phyloP scores from a whole-genome alignment of 2,797 vertebrate genomes.

The Sebastes oblongus region DNA sequence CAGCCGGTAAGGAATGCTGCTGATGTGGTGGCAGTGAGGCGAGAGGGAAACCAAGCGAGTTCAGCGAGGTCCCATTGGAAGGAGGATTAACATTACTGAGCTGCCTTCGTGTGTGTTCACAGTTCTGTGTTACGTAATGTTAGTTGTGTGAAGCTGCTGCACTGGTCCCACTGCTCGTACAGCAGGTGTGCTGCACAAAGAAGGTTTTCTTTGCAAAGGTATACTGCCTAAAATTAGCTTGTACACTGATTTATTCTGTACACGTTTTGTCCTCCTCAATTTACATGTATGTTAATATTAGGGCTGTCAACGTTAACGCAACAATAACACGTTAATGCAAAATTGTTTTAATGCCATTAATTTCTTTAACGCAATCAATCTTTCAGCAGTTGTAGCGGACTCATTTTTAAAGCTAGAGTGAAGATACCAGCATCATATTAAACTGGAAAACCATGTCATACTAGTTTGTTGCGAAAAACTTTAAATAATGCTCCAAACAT shows the following conservation, averaged over 20 bases:
- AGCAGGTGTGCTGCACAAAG: constrained; percentile 31
- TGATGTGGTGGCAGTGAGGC: constrained; percentile 42
- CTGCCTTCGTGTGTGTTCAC: constrained; percentile 61
- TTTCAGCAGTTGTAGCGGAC: too few relatives aligned
- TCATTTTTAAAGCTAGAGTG: too few relatives aligned
- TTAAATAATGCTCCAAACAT: too few relatives aligned
- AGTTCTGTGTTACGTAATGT: constrained; percentile 47
- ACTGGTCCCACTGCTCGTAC: constrained; percentile 37
- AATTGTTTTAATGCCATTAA: too few relatives aligned
- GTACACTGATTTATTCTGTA: neutral
- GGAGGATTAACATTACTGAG: constrained; percentile 70
- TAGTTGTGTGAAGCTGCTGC: constrained; percentile 31
- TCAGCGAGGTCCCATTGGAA: constrained; percentile 50
- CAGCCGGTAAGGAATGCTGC: constrained; percentile 43
- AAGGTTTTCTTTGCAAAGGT: neutral
- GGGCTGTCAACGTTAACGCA: too few relatives aligned
- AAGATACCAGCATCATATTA: too few relatives aligned
- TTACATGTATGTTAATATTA: neutral
- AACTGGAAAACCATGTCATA: too few relatives aligned
- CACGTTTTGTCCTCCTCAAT: neutral
- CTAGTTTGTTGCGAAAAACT: too few relatives aligned
- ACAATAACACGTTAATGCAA: too few relatives aligned
- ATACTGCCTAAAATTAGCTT: neutral
- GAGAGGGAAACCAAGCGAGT: constrained; percentile 48
- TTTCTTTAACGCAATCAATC: too few relatives aligned